Conservation (phyloP, 2,888 invertebrate species). For the Doris montereyensis region DNA sequence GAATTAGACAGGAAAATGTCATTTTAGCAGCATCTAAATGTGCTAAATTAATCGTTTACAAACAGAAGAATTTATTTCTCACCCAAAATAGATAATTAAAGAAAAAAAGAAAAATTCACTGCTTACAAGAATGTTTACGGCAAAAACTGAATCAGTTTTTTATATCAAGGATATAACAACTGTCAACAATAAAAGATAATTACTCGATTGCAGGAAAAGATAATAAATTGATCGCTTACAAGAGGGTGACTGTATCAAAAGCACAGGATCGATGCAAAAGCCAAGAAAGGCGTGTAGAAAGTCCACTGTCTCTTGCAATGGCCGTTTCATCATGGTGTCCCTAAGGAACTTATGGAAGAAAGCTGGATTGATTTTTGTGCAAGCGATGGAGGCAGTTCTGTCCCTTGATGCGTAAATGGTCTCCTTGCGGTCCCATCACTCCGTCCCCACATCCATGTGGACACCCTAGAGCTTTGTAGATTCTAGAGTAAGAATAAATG, state of each 20-base stretch:
- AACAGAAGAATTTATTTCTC: too few species aligned
- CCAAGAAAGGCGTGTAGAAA: conserved; percentile 96
- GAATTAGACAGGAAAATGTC: neutral
- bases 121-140: too few species aligned
- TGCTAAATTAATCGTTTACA: neutral
- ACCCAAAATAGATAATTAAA: too few species aligned
- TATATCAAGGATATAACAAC: too few species aligned
- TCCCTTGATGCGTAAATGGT: conserved; percentile 82
- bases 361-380: conserved; percentile 79
- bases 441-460: conserved; percentile 91
- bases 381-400: conserved; percentile 84
- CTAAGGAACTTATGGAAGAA: conserved; percentile 80
- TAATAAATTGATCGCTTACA: too few species aligned
- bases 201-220: too few species aligned
- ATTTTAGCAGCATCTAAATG: neutral
- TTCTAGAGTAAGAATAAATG: conserved; percentile 74
- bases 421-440: conserved; percentile 66
- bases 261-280: conserved; percentile 90
- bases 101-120: too few species aligned
- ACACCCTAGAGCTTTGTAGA: conserved; percentile 92
- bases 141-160: too few species aligned
- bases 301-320: conserved; percentile 88
- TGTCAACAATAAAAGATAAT: too few species aligned
- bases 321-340: conserved; percentile 81
- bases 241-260: conserved; percentile 56